phyloP scores from a whole-genome alignment of 2,888 invertebrate species.

The Diadegma fenestrale region DNA sequence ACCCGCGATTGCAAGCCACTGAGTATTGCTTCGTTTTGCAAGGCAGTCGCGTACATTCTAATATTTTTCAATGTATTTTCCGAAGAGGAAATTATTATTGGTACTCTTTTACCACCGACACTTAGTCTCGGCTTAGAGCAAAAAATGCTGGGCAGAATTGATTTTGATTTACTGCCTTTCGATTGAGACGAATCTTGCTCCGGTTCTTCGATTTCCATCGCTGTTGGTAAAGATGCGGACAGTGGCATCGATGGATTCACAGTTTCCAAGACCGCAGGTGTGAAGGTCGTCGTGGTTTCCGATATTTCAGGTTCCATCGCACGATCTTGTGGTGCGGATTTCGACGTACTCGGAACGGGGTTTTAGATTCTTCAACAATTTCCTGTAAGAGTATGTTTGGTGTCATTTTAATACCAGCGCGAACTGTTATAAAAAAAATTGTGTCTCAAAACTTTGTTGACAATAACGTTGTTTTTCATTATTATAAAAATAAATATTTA shows the following conservation, averaged over 20 bases:
- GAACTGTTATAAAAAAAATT: not conserved
- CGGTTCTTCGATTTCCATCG: slow-evolving; percentile 4
- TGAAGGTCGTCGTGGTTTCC: slow-evolving; percentile 10
- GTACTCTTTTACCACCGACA: not conserved
- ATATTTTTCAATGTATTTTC: not conserved
- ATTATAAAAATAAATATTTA: too few relatives aligned
- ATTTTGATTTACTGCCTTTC: not conserved
- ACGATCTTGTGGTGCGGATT: not conserved
- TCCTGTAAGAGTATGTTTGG: not conserved
- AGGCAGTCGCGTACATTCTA: not conserved
- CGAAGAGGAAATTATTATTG: not conserved
- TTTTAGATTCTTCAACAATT: not conserved
- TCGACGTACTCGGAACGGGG: slow-evolving; percentile 3
- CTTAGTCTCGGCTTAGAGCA: not conserved
- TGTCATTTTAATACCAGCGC: not conserved
- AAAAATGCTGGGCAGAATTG: not conserved
- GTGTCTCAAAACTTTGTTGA: too few relatives aligned
- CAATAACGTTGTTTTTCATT: too few relatives aligned
- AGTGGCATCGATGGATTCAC: not conserved
- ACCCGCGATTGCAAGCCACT: not conserved
- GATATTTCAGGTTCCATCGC: slow-evolving; percentile 2
- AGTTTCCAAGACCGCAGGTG: slow-evolving; percentile 1
- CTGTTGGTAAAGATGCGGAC: slow-evolving; percentile 3
- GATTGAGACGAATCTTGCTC: not conserved
- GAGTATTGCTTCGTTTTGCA: not conserved